A percentile compares a stretch with the other conserved stretches of the same genome.
Evolutionary conservation across 2,797 vertebrate species (phyloP).

Genomic region (Macrochelys suwanniensis): DNA sequence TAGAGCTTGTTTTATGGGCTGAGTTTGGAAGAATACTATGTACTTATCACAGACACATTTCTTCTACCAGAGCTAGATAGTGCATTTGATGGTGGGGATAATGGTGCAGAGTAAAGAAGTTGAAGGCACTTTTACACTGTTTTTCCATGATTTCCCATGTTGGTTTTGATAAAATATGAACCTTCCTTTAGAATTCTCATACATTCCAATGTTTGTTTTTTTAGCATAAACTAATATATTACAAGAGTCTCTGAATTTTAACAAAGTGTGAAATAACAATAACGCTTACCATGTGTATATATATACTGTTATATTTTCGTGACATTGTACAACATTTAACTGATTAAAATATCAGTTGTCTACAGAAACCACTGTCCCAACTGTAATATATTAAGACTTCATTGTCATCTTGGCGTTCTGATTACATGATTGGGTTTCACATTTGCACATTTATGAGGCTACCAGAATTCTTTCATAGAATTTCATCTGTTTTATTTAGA

Average conservation of each 20-base stretch:
- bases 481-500: not conserved
- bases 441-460: not conserved
- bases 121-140: not conserved
- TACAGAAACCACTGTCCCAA: not conserved
- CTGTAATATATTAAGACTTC: rapidly evolving
- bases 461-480: not conserved
- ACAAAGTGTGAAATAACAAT: not conserved
- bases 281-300: not conserved
- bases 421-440: rapidly evolving
- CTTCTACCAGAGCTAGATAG: not conserved
- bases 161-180: not conserved
- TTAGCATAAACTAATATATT: not conserved
- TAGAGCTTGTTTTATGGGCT: not conserved
- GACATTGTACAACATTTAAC: not conserved
- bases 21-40: not conserved
- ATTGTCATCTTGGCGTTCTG: not conserved
- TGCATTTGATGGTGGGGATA: not conserved
- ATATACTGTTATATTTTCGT: not conserved
- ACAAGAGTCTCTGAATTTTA: not conserved
- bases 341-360: not conserved
- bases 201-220: not conserved
- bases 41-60: not conserved
- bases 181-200: not conserved
- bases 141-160: constrained; percentile 10
- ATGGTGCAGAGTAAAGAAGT: not conserved